phyloP scores from a whole-genome alignment of 2,797 vertebrate species.

The Chrysocyon brachyurus region DNA sequence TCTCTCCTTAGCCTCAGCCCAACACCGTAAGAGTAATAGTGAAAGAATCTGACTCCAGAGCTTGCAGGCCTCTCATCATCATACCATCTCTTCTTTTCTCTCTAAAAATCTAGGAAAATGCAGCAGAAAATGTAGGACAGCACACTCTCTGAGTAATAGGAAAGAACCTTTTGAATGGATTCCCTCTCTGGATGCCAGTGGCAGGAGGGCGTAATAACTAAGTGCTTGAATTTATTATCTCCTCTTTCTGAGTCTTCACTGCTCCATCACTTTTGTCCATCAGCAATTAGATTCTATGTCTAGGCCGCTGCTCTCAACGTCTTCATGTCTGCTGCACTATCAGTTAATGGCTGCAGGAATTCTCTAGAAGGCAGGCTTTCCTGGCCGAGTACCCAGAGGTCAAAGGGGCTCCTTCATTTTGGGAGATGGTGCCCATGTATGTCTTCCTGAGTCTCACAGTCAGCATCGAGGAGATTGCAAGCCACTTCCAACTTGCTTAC shows the following conservation, averaged over 20 bases:
- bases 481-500: conserved; percentile 68
- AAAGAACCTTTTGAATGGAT: not conserved
- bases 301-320: conserved; percentile 77
- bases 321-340: conserved; percentile 60
- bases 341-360: conserved; percentile 68
- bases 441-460: conserved; percentile 77
- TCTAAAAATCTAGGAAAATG: conserved; percentile 15
- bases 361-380: conserved; percentile 81
- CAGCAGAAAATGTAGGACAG: not conserved
- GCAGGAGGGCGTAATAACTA: not conserved
- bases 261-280: conserved; percentile 75
- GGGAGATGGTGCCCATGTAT: conserved; percentile 73
- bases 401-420: conserved; percentile 75
- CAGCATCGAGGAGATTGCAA: conserved; percentile 56
- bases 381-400: conserved; percentile 78
- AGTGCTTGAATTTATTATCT: not conserved
- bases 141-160: not conserved
- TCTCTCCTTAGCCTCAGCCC: not conserved
- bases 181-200: not conserved
- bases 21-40: not conserved
- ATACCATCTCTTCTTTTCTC: conserved; percentile 3
- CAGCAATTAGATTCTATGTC: conserved; percentile 70
- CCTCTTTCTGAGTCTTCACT: conserved; percentile 72
- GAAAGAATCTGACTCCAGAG: not conserved
- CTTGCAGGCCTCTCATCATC: not conserved